Conservation (phyloP, 2,888 invertebrate species). For the Hesperia comma region DNA sequence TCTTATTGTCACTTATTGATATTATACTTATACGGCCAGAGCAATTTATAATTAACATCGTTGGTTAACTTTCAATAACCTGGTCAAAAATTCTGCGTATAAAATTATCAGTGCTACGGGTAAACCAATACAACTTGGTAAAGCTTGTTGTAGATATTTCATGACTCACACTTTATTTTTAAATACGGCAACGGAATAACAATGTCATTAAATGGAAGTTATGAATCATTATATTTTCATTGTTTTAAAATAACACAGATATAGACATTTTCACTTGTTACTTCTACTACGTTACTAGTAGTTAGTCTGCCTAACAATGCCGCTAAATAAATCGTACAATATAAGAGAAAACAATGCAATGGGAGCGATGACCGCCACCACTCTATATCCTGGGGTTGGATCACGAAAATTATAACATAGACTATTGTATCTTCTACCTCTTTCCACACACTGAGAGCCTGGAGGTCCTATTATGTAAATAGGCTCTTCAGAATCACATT, state of each 20-base stretch:
- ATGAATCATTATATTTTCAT: not conserved
- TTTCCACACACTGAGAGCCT: slow-evolving; percentile 64
- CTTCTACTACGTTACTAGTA: slow-evolving; percentile 49
- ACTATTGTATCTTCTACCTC: slow-evolving; percentile 58
- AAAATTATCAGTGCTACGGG: too few species aligned
- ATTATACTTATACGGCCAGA: too few species aligned
- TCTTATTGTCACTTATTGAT: too few species aligned
- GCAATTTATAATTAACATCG: too few species aligned
- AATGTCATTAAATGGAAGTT: not conserved
- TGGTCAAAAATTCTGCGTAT: too few species aligned
- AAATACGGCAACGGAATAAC: slow-evolving; percentile 13
- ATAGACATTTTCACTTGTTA: not conserved
- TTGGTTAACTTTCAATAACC: too few species aligned
- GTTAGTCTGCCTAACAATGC: slow-evolving; percentile 71
- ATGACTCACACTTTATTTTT: not conserved
- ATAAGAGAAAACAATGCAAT: slow-evolving; percentile 70
- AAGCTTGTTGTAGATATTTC: too few species aligned
- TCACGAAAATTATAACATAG: slow-evolving; percentile 71
- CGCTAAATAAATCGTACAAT: slow-evolving; percentile 73
- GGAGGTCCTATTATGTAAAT: slow-evolving; percentile 63
- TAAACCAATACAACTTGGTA: too few species aligned
- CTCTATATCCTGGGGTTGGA: slow-evolving; percentile 67
- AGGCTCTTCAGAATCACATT: slow-evolving; percentile 63
- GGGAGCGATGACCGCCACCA: slow-evolving; percentile 70
- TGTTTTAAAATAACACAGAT: not conserved